Percentiles rank a stretch among this genome's conserved stretches.
These are phyloP conservation scores for Chiloscyllium punctatum DNA, from an alignment of 2,797 vertebrate species.

Conservation along the genomic window DNA sequence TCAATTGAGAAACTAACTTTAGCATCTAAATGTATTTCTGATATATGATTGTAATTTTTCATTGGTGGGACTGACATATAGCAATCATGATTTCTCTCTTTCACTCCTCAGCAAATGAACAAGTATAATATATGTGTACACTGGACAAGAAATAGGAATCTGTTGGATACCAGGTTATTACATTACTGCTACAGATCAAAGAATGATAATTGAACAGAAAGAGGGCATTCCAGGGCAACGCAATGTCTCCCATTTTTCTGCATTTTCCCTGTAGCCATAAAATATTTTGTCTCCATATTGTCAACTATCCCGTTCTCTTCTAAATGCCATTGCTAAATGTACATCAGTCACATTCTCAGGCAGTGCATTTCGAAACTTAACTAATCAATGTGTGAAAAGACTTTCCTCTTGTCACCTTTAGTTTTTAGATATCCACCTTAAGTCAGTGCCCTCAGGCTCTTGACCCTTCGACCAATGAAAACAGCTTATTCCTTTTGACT, in stretches of 20 bases:
- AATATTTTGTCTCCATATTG: not conserved
- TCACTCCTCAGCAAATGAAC: not conserved
- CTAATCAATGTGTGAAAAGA: not conserved
- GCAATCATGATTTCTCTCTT: not conserved
- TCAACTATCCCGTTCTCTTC: not conserved
- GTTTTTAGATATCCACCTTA: not conserved
- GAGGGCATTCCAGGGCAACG: not conserved
- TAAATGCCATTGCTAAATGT: not conserved
- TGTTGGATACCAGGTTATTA: not conserved
- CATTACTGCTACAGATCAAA: not conserved
- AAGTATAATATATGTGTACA: not conserved
- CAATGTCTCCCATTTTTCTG: no score
- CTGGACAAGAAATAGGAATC: not conserved
- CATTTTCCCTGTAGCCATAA: not conserved
- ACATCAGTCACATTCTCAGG: not conserved
- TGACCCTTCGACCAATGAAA: not conserved
- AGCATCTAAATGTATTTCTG: not conserved
- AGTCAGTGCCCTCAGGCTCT: not conserved
- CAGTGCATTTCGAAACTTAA: not conserved
- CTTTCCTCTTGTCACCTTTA: not conserved
- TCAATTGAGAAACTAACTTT: not conserved
- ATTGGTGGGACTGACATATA: not conserved
- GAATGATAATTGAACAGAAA: not conserved
- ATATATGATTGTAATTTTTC: not conserved
- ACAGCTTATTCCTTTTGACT: not conserved